A percentile compares a stretch with the other conserved stretches of the same genome.
phyloP scores from a whole-genome alignment of 2,888 invertebrate genomes.

The Apamea monoglypha region DNA sequence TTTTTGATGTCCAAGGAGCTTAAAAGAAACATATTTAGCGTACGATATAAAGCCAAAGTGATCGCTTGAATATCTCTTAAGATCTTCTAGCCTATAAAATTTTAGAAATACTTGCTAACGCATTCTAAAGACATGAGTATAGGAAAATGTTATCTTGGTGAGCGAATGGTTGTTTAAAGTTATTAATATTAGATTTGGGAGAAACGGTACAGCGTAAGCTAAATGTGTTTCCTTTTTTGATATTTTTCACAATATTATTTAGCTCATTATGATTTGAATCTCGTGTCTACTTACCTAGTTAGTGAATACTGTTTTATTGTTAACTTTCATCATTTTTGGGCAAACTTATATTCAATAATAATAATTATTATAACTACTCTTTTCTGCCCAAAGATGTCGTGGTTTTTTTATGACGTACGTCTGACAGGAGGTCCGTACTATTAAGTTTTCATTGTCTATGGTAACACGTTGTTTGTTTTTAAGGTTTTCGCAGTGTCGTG shows the following conservation, averaged over 20 bases:
- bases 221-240: slow-evolving; percentile 63
- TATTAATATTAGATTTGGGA: slow-evolving; percentile 18
- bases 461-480: slow-evolving; percentile 76
- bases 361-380: slow-evolving; percentile 14
- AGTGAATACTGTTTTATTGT: slow-evolving; percentile 46
- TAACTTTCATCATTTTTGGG: slow-evolving; percentile 57
- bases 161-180: slow-evolving; percentile 43
- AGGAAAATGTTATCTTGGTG: slow-evolving; percentile 38
- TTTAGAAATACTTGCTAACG: slow-evolving; percentile 42
- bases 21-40: slow-evolving; percentile 57
- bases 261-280: slow-evolving; percentile 71
- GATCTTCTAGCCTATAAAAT: slow-evolving; percentile 45
- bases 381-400: slow-evolving; percentile 47
- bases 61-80: slow-evolving; percentile 49
- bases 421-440: slow-evolving; percentile 70
- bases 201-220: slow-evolving; percentile 51
- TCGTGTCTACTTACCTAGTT: slow-evolving; percentile 64
- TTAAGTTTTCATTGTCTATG: slow-evolving; percentile 85
- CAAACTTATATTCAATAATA: slow-evolving; percentile 61
- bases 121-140: slow-evolving; percentile 46
- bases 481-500: slow-evolving; percentile 69
- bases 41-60: slow-evolving; percentile 46
- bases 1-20: slow-evolving; percentile 58
- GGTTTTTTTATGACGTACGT: slow-evolving; percentile 56
- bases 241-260: slow-evolving; percentile 53